These are phyloP conservation scores for Pygoscelis antarcticus DNA, from an alignment of 2,113 vertebrate genomes.

Conservation along the genomic window DNA sequence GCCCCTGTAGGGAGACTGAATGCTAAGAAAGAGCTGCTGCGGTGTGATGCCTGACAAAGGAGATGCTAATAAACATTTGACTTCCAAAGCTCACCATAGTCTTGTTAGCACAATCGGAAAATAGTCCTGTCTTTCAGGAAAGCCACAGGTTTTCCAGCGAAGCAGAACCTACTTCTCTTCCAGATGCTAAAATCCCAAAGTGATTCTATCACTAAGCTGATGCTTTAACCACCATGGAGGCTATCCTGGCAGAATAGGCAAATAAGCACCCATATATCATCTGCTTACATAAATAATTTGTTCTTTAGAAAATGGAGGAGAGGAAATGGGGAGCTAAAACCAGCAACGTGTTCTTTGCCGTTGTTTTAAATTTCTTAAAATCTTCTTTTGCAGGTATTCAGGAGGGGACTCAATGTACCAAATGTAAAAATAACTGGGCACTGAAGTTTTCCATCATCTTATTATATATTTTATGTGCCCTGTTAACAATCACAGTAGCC, in stretches of 20 bases:
- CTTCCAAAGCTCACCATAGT: not conserved
- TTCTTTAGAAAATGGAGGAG: not conserved
- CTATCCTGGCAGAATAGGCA: not conserved
- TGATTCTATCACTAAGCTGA: not conserved
- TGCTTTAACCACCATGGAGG: not conserved
- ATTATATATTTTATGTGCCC: conserved; percentile 89
- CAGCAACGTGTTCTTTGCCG: not conserved
- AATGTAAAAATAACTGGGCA: conserved; percentile 95
- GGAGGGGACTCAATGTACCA: conserved; percentile 93
- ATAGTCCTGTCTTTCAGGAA: not conserved
- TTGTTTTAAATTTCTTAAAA: conserved; percentile 21
- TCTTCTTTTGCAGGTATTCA: conserved; percentile 90
- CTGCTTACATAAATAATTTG: not conserved
- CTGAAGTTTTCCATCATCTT: conserved; percentile 94
- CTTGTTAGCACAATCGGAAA: not conserved
- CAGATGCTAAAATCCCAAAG: not conserved
- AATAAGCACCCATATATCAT: not conserved
- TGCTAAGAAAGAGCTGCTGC: not conserved
- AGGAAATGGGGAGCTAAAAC: not conserved
- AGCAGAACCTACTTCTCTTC: not conserved
- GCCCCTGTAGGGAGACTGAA: not conserved
- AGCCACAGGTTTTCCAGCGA: not conserved
- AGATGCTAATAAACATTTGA: not conserved
- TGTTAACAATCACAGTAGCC: conserved; percentile 92
- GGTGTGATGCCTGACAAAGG: not conserved